Base-by-base conservation (phyloP, 92 coral and sea anemone species). In the Plumapathes pennacea region DNA sequence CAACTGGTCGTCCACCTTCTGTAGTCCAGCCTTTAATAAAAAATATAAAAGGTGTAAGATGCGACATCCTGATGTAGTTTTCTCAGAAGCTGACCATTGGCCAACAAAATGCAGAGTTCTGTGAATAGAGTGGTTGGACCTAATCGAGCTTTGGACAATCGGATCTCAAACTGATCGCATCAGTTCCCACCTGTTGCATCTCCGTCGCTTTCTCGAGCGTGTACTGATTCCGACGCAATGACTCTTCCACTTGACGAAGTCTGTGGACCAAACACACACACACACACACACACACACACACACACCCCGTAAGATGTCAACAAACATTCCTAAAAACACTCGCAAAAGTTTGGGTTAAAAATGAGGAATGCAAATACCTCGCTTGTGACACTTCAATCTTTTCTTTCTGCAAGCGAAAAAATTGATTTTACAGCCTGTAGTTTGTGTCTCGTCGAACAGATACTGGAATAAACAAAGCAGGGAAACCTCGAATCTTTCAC, bases 151-250 rank as follows among this genome's bases (percentile, higher is more conserved):
- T n/a, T n/a, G n/a, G n/a, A n/a, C n/a, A n/a, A n/a, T n/a, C n/a
- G n/a, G n/a, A n/a, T n/a, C n/a, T n/a, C n/a, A n/a, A n/a, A n/a
- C n/a, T n/a, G n/a, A n/a, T n/a, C n/a, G n/a, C n/a, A n/a, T 46
- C 10, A 25, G 1, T 20, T 10, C 31, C 26, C 54, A 90, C 98
- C 96, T 80, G 80, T 22, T 92, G 88, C 28, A 88, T 96, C 71
- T 92, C 96, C 1, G 96, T 73, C 32, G 83, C 83, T 46, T 83
- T 85, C 58, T 92, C 95, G 62, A 88, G 72, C 14, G 87, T 72
- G 56, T 83, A 82, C 58, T 88, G 98, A 60, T 85, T 82, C 29
- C 96, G 74, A 47, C 80, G 81, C 17, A 92, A 53, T 9, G 88
- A 74, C 14, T 82, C 89, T 38, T 92, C 98, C 50, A 92, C 37